phyloP scores from a whole-genome alignment of 1,140 invertebrate species.

The Lucilia cuprina region DNA sequence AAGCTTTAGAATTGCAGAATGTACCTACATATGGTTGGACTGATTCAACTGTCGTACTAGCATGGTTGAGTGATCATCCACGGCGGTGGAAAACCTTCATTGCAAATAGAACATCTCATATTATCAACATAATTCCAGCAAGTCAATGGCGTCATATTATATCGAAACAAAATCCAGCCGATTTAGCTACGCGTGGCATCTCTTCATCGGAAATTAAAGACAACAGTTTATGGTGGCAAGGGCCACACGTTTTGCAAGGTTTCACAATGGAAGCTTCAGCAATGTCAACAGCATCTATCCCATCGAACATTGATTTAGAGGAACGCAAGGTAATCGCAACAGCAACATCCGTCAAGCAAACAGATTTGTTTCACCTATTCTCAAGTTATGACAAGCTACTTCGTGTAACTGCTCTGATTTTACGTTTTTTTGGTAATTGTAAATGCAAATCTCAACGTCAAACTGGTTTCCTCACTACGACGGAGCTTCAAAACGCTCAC shows the following conservation, averaged over 20 bases:
- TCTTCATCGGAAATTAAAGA: neutral
- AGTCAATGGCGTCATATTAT: constrained; percentile 48
- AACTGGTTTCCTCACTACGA: neutral
- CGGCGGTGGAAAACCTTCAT: neutral
- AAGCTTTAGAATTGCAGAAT: neutral
- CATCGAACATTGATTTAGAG: neutral
- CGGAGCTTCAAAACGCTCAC: neutral
- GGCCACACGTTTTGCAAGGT: neutral
- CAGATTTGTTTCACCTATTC: constrained; percentile 18
- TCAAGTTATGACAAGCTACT: neutral
- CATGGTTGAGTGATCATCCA: neutral
- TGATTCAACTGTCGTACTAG: constrained; percentile 4
- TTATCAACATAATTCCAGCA: constrained; percentile 41
- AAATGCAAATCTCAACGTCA: neutral
- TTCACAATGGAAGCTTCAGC: neutral
- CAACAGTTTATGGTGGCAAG: constrained; percentile 34
- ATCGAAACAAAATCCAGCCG: constrained; percentile 47
- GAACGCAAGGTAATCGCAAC: neutral
- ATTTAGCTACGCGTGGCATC: constrained; percentile 42
- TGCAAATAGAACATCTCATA: constrained; percentile 46
- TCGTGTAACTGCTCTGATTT: neutral
- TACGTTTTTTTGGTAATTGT: neutral
- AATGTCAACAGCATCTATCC: neutral
- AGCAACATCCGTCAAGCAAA: neutral
- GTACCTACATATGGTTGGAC: neutral